A percentile compares a stretch with the other conserved stretches of the same genome.
Conservation (phyloP, 2,797 vertebrate species). For the Gallirallus australis region DNA sequence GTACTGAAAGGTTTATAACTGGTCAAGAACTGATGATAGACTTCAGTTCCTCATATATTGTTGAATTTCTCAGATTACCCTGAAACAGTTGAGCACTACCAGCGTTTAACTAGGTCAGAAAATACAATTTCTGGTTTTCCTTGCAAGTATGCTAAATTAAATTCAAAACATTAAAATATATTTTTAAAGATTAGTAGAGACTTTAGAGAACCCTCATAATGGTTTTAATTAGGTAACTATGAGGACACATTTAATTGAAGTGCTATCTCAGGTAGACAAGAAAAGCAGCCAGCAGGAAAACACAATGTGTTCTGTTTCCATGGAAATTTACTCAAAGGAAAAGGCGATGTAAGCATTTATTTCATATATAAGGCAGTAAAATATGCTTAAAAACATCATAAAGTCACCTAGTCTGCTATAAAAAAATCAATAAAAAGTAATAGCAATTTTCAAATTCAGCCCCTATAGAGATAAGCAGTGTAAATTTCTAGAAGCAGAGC, state of each 20-base stretch:
- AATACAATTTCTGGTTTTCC: not conserved
- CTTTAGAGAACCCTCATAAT: not conserved
- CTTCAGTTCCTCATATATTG: not conserved
- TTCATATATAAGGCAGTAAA: not conserved
- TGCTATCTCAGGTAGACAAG: not conserved
- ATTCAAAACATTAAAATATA: not conserved
- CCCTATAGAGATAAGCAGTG: not conserved
- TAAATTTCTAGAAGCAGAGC: not conserved
- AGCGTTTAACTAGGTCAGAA: not conserved
- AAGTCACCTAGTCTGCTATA: not conserved
- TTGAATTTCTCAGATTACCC: not conserved
- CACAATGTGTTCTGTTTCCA: constrained; percentile 1
- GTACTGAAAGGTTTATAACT: not conserved
- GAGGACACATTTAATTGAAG: not conserved
- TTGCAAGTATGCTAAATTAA: not conserved
- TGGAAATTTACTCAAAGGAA: constrained; percentile 39
- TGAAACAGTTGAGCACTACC: not conserved
- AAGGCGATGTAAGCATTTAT: not conserved
- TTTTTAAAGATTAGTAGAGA: not conserved
- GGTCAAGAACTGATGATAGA: not conserved
- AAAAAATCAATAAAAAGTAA: not conserved
- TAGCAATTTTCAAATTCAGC: not conserved
- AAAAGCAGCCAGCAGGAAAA: not conserved
- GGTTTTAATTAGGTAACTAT: not conserved
- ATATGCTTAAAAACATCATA: not conserved